Evolutionary conservation across 1,140 invertebrate genomes (phyloP).

Genomic region (Drosophila dunni): DNA sequence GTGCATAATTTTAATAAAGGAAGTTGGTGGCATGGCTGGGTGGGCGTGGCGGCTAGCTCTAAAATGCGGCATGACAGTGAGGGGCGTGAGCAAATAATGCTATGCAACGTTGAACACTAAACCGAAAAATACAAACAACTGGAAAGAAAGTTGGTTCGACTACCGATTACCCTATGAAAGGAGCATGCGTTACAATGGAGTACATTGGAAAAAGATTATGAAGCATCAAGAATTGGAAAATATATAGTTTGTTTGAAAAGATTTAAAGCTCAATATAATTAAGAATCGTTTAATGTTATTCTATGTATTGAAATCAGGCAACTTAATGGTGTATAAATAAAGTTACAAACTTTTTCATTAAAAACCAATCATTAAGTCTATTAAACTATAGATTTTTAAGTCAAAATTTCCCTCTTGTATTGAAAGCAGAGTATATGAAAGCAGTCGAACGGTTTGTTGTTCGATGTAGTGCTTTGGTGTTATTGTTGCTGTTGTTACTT

Average conservation of each 20-base stretch:
- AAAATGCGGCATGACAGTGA: constrained; percentile 17
- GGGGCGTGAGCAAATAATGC: constrained; percentile 56
- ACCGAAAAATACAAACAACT: constrained; percentile 54
- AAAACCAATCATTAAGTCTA: too few species aligned
- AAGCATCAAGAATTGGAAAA: too few species aligned
- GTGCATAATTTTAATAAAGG: constrained; percentile 65
- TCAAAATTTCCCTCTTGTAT: too few species aligned
- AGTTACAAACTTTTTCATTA: too few species aligned
- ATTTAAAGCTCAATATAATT: too few species aligned
- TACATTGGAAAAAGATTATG: not conserved
- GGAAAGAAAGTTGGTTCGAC: constrained; percentile 4
- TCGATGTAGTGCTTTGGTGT: constrained; percentile 5
- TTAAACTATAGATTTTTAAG: too few species aligned
- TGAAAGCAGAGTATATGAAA: not conserved
- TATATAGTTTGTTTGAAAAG: too few species aligned
- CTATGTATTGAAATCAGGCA: too few species aligned
- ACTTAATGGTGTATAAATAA: too few species aligned
- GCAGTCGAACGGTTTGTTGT: constrained; percentile 8
- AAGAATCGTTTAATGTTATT: too few species aligned
- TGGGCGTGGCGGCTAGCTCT: constrained; percentile 4
- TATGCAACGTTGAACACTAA: constrained; percentile 56
- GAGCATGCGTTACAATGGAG: not conserved
- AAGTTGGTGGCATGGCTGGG: constrained; percentile 36
- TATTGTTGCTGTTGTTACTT: constrained; percentile 24
- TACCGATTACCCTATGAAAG: constrained; percentile 10